Base-by-base conservation (phyloP, 35 echinoderm and acorn worm genomes). In the Ophiothrix spiculata region DNA sequence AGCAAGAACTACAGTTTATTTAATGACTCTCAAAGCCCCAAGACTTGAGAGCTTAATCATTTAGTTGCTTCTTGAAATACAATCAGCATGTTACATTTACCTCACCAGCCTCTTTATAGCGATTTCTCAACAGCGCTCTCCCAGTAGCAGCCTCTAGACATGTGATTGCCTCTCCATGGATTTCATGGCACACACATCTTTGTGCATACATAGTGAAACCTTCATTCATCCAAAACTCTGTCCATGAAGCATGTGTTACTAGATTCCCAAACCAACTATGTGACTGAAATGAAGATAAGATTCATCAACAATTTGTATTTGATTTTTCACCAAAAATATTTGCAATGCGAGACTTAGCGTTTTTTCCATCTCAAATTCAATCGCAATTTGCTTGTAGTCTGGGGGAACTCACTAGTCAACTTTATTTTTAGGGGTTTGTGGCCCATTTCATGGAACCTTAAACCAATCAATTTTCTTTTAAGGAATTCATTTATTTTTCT, bases 181-280 rank as follows among this genome's bases (percentile, higher is more conserved):
- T 41, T 34, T 90, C 87, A 33, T 54, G 60, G 75, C 75, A 88
- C 37, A 94, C 86, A 40, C 92, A 90, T 28, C 92, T 81, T 46
- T 94, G 92, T 23, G 86, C 93, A 77, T 91, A 95, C 88, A 91
- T 95, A 23, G 93, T 95, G 37, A 95, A 84, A 21, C 88, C 88
- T 63, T 95, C 93, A 77, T 95, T 95, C 56, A 95, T 75, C 89
- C 89, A 95, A 56, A 91, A 86, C 23, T 91, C 93, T 76, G 89
- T 88, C 93, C 93, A 95, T 15, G 79, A 77, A 39, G 93, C 93
- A 88, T 91, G 87, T 37, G 93, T 95, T 12, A 95, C 93, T 25
- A 91, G 56, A 64, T 95, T 95, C 0, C 93, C 93, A 91, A 95
- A 95, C 93, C 88, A 95, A 77, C 89, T 95, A 85, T 95, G 93